Evolutionary conservation across 2,113 vertebrate genomes (phyloP), one percentile per base, ranked within the genome.

Genomic region (Atherinomorus stipes): DNA sequence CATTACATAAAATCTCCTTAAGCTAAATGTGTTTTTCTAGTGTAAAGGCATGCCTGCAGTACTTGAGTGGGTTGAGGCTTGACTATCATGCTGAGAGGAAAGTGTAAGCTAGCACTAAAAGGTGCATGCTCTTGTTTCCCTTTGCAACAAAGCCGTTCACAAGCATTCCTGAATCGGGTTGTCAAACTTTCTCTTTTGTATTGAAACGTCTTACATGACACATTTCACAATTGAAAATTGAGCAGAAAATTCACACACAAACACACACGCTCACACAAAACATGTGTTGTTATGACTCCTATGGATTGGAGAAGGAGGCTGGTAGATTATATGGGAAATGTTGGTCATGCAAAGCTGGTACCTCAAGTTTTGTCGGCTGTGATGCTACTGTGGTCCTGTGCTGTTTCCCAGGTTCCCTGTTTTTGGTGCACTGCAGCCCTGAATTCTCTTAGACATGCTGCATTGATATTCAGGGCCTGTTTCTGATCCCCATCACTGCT

Each of bases 381-480:
- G 70, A 85, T 71, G 69, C 47, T 68, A 22, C 49, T 79, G 76
- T 86, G 66, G 85, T 88, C 74, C 75, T 2, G 23, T 77, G 80
- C 81, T 76, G 80, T 85, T 84, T 89, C 59, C 69, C 78, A 94
- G 88, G 84, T 95, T 87, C 38, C 64, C 76, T 94, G 85, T 76
- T 96, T 97, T 97, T 98, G 96, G 95, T 98, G 97, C 96, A 97
- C 95, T 97, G 93, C 96, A 96, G 95, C 92, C 93, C 94, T 95
- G 92, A 92, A 92, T 79, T 84, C 60, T 83, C 94, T 94, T 82
- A 93, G 94, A 95, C 94, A 84, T 90, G 92, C 94, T 95, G 94
- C 95, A 97, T 97, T 97, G 95, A 95, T 96, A 97, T 97, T 96
- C 97, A 93, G 93, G 92, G 89, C 91, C 93, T 94, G 93, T 93